phyloP scores from a whole-genome alignment of 2,113 vertebrate genomes.

The Haliaeetus leucogaster region DNA sequence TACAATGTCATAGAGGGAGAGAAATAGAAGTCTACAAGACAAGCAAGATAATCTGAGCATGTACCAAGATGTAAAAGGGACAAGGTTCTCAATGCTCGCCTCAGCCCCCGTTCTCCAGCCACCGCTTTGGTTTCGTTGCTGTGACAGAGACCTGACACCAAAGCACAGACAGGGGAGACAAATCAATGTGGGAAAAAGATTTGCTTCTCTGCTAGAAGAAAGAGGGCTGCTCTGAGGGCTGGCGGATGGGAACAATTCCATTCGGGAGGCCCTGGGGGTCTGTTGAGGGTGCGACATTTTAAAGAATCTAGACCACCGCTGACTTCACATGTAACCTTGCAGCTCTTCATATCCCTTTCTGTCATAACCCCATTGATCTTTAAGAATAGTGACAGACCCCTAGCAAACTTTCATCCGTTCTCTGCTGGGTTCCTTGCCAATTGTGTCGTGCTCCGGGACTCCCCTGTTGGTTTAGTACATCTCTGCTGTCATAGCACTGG shows the following conservation, averaged over 20 bases:
- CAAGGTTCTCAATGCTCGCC: rapidly evolving
- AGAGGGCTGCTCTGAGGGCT: not conserved
- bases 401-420: not conserved
- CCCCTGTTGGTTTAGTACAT: not conserved
- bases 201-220: not conserved
- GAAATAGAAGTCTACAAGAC: not conserved
- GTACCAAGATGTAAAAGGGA: not conserved
- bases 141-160: not conserved
- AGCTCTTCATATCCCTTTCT: not conserved
- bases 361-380: not conserved
- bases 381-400: not conserved
- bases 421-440: not conserved
- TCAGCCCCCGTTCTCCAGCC: not conserved
- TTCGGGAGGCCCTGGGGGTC: not conserved
- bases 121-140: not conserved
- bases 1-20: not conserved
- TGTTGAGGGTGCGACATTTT: not conserved
- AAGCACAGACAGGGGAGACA: not conserved
- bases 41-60: not conserved
- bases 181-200: rapidly evolving
- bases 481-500: not conserved
- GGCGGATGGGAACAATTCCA: not conserved
- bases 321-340: not conserved
- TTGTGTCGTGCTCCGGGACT: rapidly evolving
- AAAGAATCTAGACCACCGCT: not conserved